phyloP scores from a whole-genome alignment of 2,888 invertebrate species.

The Barypeithes pellucidus region DNA sequence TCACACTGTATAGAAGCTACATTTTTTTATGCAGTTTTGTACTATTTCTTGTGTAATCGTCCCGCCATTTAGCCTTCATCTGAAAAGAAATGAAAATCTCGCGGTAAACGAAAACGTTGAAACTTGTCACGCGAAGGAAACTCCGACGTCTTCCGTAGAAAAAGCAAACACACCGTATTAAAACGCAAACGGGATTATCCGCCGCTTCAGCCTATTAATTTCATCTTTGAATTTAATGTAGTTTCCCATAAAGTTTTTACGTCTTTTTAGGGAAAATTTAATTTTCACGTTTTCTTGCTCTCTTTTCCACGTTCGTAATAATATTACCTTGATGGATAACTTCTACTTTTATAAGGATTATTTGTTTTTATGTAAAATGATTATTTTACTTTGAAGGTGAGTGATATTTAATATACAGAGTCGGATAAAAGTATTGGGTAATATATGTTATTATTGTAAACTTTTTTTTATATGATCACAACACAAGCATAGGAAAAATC shows the following conservation, averaged over 20 bases:
- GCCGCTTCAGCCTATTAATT: slow-evolving; percentile 34
- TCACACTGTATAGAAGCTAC: no score
- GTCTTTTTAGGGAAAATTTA: slow-evolving; percentile 34
- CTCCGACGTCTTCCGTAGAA: slow-evolving; percentile 29
- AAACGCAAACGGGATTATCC: slow-evolving; percentile 36
- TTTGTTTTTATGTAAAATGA: slow-evolving; percentile 9
- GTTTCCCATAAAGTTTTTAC: slow-evolving; percentile 40
- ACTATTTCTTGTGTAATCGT: neutral
- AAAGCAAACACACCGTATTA: slow-evolving; percentile 38
- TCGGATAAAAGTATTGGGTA: no score
- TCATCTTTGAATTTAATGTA: slow-evolving; percentile 35
- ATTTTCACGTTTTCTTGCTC: slow-evolving; percentile 28
- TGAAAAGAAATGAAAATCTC: slow-evolving; percentile 31
- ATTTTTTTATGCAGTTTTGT: neutral
- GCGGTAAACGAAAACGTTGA: slow-evolving; percentile 35
- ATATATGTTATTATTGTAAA: no score
- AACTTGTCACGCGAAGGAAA: slow-evolving; percentile 38
- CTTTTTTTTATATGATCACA: no score
- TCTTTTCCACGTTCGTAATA: slow-evolving; percentile 4
- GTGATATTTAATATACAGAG: neutral
- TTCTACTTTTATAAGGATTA: neutral
- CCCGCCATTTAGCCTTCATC: slow-evolving; percentile 1
- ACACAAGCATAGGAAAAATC: no score
- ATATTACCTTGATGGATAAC: slow-evolving; percentile 25
- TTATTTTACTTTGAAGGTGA: neutral